A percentile compares a stretch with the other conserved stretches of the same genome.
phyloP scores from a whole-genome alignment of 2,113 vertebrate species.

The Tachuris rubrigastra region DNA sequence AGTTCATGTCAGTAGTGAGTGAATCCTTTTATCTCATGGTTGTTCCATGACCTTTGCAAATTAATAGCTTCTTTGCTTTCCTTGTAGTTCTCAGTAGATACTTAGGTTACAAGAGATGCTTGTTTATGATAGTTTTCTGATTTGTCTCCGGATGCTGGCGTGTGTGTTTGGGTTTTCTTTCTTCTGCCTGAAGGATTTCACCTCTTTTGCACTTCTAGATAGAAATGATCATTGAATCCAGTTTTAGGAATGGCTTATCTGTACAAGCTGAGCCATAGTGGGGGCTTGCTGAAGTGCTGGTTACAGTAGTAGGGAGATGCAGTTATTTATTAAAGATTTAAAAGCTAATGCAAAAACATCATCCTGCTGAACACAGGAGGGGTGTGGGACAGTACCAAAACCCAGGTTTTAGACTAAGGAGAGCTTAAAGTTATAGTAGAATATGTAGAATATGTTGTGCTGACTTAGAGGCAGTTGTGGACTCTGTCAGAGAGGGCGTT shows the following conservation, averaged over 20 bases:
- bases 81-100: not conserved
- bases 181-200: not conserved
- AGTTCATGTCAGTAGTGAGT: not conserved
- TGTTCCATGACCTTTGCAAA: constrained; percentile 18
- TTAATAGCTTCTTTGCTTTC: constrained; percentile 1
- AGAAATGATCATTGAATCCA: not conserved
- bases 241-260: not conserved
- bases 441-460: not conserved
- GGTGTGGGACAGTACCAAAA: not conserved
- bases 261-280: rapidly evolving
- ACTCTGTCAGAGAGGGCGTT: no score
- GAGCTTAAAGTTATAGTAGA: not conserved
- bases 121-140: not conserved
- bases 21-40: constrained; percentile 1
- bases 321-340: not conserved
- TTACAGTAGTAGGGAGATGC: not conserved
- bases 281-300: not conserved
- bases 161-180: not conserved
- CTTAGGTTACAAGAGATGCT: not conserved
- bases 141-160: not conserved
- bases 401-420: not conserved
- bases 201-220: not conserved
- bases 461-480: no score
- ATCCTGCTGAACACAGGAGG: not conserved
- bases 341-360: not conserved